Evolutionary conservation across 2,113 vertebrate genomes (phyloP).

Genomic region (Dinomys branickii): DNA sequence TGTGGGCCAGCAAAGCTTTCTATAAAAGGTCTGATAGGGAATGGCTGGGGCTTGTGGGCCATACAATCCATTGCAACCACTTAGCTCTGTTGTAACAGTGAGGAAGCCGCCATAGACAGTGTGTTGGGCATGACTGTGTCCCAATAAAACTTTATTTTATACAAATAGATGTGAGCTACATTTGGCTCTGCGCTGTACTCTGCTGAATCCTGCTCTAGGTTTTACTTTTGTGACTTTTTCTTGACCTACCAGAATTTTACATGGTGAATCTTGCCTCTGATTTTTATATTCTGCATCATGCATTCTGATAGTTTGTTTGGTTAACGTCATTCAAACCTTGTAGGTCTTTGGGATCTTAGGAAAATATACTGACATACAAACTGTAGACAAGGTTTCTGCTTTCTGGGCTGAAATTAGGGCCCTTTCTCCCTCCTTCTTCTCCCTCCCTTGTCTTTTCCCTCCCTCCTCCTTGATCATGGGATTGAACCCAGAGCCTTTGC

Average conservation of each 20-base stretch:
- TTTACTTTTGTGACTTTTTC: neutral
- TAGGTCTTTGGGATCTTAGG: neutral
- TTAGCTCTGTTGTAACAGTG: fast-evolving
- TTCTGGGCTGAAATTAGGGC: neutral
- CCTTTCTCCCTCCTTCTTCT: neutral
- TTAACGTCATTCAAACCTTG: neutral
- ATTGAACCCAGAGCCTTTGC: neutral
- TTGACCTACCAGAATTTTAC: neutral
- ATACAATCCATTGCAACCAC: neutral
- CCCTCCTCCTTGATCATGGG: neutral
- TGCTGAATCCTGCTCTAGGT: neutral
- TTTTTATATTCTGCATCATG: neutral
- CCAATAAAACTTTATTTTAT: slow-evolving; percentile 22
- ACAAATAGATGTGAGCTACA: neutral
- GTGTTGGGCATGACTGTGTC: neutral
- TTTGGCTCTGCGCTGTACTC: neutral
- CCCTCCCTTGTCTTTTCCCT: neutral
- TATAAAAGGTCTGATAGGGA: neutral
- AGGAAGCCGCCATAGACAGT: neutral
- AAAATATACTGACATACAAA: neutral
- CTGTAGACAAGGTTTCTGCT: neutral
- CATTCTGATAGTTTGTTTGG: neutral
- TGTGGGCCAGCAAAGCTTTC: neutral
- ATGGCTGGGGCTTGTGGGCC: neutral
- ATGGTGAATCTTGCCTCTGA: neutral